These are phyloP conservation scores for Rhaphigaster nebulosa DNA, from an alignment of 2,888 invertebrate species.

Conservation along the genomic window DNA sequence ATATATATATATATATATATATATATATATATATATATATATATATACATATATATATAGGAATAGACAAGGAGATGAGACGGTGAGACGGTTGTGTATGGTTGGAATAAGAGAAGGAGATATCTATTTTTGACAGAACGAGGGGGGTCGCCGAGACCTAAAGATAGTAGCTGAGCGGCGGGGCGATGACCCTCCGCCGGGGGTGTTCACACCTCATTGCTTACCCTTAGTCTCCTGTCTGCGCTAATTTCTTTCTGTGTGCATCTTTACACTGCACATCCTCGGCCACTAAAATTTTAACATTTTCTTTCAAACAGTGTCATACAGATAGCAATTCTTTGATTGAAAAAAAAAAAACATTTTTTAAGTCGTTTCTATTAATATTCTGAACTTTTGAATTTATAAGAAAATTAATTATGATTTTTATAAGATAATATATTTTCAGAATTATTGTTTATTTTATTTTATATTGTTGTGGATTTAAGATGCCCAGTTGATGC, in stretches of 20 bases:
- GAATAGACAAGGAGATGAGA: not conserved
- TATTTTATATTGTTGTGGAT: too few species aligned
- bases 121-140: constrained; percentile 27
- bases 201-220: constrained; percentile 18
- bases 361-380: too few species aligned
- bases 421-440: too few species aligned
- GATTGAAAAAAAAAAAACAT: too few species aligned
- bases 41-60: not conserved
- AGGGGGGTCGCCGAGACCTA: not conserved
- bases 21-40: too few species aligned
- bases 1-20: too few species aligned
- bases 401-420: too few species aligned
- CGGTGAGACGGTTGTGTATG: constrained; percentile 26
- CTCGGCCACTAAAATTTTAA: not conserved
- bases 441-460: too few species aligned
- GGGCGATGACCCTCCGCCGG: constrained; percentile 13
- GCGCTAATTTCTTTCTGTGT: not conserved
- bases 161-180: not conserved
- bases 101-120: constrained; percentile 42
- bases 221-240: not conserved
- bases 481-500: too few species aligned
- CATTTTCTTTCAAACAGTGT: too few species aligned
- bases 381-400: too few species aligned
- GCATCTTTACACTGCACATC: not conserved
- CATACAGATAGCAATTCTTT: too few species aligned